Conservation (phyloP, 2,888 invertebrate genomes). For the Ophonus ardosiacus region DNA sequence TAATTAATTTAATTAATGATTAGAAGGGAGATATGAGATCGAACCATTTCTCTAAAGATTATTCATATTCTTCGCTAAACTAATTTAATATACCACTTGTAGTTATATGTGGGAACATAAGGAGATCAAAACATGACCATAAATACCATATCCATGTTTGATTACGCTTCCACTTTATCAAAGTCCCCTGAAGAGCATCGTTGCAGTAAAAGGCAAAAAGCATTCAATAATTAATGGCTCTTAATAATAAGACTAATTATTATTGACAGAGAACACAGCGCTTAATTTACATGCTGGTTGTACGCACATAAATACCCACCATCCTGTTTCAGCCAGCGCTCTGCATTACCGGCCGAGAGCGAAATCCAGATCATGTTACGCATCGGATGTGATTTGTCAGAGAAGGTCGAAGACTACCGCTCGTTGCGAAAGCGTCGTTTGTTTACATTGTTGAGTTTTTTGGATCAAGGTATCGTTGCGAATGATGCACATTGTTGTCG, state of each 20-base stretch:
- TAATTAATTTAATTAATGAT: background rate
- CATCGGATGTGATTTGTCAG: slow-evolving; percentile 46
- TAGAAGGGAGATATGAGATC: background rate
- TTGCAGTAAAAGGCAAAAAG: slow-evolving; percentile 31
- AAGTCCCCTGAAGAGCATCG: slow-evolving; percentile 21
- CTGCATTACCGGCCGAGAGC: slow-evolving; percentile 13
- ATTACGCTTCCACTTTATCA: background rate
- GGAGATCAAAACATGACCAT: slow-evolving; percentile 11
- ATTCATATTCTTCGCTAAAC: background rate
- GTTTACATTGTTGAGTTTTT: slow-evolving; percentile 49
- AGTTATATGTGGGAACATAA: background rate
- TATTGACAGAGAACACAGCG: slow-evolving; percentile 59
- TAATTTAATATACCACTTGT: background rate
- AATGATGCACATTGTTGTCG: slow-evolving; percentile 35
- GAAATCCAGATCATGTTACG: slow-evolving; percentile 44
- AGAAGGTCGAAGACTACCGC: slow-evolving; percentile 19
- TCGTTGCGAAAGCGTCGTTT: slow-evolving; percentile 27
- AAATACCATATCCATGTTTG: slow-evolving; percentile 7
- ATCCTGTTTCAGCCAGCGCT: background rate
- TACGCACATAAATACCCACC: slow-evolving; percentile 46
- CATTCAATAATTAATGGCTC: slow-evolving; percentile 48
- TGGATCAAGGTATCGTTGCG: slow-evolving; percentile 53
- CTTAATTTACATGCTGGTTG: slow-evolving; percentile 45
- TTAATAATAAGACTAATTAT: slow-evolving; percentile 58
- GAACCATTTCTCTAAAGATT: background rate